Evolutionary conservation across 2,113 vertebrate species (phyloP).

Genomic region (Ursus arctos): DNA sequence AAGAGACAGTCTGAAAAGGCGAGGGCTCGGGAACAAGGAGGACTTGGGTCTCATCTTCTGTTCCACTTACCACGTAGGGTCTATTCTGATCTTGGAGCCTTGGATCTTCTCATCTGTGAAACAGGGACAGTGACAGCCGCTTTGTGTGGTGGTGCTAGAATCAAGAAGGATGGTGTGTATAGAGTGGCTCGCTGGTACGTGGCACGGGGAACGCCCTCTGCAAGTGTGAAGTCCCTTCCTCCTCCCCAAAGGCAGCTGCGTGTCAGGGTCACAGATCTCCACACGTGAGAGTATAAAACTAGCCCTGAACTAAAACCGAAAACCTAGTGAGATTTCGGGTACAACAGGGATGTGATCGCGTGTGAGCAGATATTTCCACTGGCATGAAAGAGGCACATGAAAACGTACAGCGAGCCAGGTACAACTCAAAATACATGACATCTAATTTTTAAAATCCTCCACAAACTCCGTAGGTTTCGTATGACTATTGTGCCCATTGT

Average conservation of each 20-base stretch:
- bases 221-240: not conserved
- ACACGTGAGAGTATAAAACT: accelerated
- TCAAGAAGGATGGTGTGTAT: not conserved
- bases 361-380: not conserved
- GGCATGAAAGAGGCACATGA: not conserved
- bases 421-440: not conserved
- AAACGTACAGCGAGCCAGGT: not conserved
- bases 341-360: not conserved
- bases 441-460: not conserved
- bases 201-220: not conserved
- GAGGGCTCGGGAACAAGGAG: not conserved
- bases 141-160: not conserved
- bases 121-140: not conserved
- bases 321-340: not conserved
- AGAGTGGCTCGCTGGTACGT: not conserved
- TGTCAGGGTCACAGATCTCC: not conserved
- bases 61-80: not conserved
- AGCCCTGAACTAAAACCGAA: not conserved
- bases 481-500: not conserved
- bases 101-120: slow-evolving; percentile 6
- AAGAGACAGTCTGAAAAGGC: not conserved
- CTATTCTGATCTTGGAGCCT: not conserved
- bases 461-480: not conserved
- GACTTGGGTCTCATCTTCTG: not conserved
- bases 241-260: not conserved